These are phyloP conservation scores for Tetrapedia diversipes DNA, from an alignment of 2,888 invertebrate species.

Conservation along the genomic window DNA sequence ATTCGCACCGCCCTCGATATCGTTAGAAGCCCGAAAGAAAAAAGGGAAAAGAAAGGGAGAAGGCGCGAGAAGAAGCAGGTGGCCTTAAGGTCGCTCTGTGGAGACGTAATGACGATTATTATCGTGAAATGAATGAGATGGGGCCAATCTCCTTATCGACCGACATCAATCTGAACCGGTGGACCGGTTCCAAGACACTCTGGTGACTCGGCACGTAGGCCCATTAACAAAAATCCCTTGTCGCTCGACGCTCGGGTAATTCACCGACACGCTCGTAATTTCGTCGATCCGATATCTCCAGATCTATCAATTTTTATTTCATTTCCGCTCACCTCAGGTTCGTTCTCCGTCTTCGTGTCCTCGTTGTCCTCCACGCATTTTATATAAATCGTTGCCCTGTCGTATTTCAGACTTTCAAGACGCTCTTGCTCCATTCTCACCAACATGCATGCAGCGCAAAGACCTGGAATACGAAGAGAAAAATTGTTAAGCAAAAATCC, in stretches of 20 bases:
- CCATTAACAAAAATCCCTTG: constrained; percentile 65
- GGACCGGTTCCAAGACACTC: constrained; percentile 64
- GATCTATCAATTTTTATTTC: constrained; percentile 1
- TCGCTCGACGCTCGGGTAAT: constrained; percentile 28
- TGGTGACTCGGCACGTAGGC: constrained; percentile 67
- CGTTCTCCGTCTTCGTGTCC: constrained; percentile 67
- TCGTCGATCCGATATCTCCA: not conserved
- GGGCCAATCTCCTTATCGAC: constrained; percentile 74
- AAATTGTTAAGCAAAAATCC: too few species aligned
- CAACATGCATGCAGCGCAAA: constrained; percentile 76
- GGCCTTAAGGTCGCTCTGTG: constrained; percentile 42
- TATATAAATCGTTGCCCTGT: constrained; percentile 79
- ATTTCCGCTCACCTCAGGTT: constrained; percentile 54
- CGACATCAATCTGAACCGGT: constrained; percentile 71
- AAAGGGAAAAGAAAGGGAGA: not conserved
- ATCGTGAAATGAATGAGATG: constrained; percentile 75
- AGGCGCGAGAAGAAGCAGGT: constrained; percentile 56
- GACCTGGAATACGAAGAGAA: constrained; percentile 67
- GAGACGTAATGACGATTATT: constrained; percentile 77
- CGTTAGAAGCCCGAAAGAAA: too few species aligned
- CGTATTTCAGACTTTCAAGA: constrained; percentile 79
- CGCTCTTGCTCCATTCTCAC: constrained; percentile 78
- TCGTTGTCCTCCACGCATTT: constrained; percentile 79
- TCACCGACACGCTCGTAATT: constrained; percentile 6
- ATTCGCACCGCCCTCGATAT: not conserved